These are phyloP conservation scores for Nothobranchius kuhntae DNA, from an alignment of 2,113 vertebrate species.

Conservation along the genomic window DNA sequence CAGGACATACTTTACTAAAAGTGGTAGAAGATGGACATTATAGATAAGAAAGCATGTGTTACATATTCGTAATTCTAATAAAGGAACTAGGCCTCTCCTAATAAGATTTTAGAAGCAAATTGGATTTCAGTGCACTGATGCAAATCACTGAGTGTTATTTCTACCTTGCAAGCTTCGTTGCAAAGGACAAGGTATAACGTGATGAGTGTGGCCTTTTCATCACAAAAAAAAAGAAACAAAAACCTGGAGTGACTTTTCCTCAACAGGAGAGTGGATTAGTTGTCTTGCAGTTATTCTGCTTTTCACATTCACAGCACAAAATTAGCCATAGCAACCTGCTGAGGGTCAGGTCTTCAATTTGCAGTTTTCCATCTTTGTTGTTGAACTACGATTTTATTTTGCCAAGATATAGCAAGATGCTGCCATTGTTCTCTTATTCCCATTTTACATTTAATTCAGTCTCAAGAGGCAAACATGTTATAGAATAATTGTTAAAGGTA, in stretches of 20 bases:
- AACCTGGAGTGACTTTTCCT: constrained; percentile 23
- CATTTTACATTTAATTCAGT: constrained; percentile 22
- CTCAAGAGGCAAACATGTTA: constrained; percentile 32
- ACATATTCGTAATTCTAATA: not conserved
- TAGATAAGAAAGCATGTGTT: not conserved
- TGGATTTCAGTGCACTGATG: not conserved
- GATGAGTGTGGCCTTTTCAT: constrained; percentile 46
- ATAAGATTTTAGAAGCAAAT: not conserved
- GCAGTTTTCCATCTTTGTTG: constrained; percentile 3
- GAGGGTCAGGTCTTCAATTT: constrained; percentile 17
- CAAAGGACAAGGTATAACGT: constrained; percentile 27
- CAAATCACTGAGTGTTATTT: not conserved
- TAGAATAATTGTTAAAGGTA: constrained; percentile 26
- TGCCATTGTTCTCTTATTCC: not conserved
- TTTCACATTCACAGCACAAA: constrained; percentile 11
- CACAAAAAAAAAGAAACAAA: constrained; percentile 35
- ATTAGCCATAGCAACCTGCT: constrained; percentile 6
- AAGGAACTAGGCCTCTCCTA: not conserved
- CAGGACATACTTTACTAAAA: no score
- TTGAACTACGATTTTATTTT: constrained; percentile 4
- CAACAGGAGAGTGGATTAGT: constrained; percentile 22
- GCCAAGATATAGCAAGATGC: constrained; percentile 18
- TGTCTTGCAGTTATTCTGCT: constrained; percentile 23
- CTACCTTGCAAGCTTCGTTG: constrained; percentile 19
- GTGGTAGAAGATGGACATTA: no score